These are phyloP conservation scores for Casuarius casuarius DNA, from an alignment of 2,113 vertebrate genomes.

Conservation along the genomic window DNA sequence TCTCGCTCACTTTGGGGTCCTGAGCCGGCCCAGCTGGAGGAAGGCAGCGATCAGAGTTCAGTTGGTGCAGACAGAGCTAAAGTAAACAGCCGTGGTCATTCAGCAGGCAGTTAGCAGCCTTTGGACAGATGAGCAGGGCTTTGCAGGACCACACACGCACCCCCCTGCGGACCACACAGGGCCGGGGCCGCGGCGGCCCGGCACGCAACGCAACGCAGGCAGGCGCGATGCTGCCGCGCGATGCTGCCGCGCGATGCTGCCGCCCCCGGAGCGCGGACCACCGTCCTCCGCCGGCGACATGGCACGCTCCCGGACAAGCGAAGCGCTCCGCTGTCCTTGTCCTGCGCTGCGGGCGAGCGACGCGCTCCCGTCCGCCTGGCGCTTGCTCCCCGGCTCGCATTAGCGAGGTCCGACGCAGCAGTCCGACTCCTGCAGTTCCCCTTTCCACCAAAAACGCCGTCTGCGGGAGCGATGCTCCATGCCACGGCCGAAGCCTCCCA, in stretches of 20 bases:
- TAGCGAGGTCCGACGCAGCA: rapidly evolving
- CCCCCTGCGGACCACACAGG: constrained; percentile 92
- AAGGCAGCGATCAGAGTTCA: constrained; percentile 91
- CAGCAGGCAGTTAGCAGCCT: constrained; percentile 96
- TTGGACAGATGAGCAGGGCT: constrained; percentile 96
- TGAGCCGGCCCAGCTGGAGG: constrained; percentile 98
- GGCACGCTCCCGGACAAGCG: no score
- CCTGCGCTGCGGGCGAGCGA: neutral
- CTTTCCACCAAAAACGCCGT: neutral
- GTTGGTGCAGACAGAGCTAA: constrained; percentile 98
- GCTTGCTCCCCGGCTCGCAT: rapidly evolving
- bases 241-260: constrained; percentile 43
- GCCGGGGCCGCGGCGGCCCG: constrained; percentile 80
- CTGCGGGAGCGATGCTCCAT: rapidly evolving
- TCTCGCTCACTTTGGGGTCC: constrained; percentile 73
- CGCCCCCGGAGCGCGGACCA: constrained; percentile 27
- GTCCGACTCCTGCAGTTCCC: rapidly evolving
- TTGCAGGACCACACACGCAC: constrained; percentile 94
- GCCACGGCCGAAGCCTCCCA: neutral
- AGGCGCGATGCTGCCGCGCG: constrained; percentile 61
- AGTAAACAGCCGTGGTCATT: constrained; percentile 99
- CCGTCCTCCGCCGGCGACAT: no score
- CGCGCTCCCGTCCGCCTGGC: neutral
- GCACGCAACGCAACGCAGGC: constrained; percentile 81
- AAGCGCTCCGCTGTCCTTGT: neutral